These are phyloP conservation scores for Poecilia wingei DNA, from an alignment of 2,797 vertebrate genomes.

Conservation along the genomic window DNA sequence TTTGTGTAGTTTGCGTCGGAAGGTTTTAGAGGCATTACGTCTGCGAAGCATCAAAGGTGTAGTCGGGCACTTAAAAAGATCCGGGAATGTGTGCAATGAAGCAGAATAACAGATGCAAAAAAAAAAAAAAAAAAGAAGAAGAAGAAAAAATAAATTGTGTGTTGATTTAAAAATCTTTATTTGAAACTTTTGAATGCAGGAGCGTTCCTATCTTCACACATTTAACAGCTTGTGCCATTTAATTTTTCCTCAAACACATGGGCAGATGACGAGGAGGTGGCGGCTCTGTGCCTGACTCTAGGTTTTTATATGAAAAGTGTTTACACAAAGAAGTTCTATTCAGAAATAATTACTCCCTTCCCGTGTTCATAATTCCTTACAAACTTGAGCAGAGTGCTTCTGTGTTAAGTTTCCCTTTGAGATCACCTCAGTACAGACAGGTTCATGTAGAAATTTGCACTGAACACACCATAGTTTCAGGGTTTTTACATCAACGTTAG, in stretches of 20 bases:
- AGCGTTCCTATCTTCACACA: conserved; percentile 68
- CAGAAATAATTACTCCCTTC: conserved; percentile 33
- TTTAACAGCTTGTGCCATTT: conserved; percentile 60
- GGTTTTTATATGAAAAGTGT: conserved; percentile 72
- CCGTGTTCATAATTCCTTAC: conserved; percentile 41
- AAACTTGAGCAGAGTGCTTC: conserved; percentile 23
- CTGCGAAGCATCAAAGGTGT: conserved; percentile 19
- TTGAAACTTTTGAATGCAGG: conserved; percentile 25
- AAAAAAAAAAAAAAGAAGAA: not conserved
- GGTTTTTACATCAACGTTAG: conserved; percentile 27
- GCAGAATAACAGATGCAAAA: conserved; percentile 31
- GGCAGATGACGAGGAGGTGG: conserved; percentile 43
- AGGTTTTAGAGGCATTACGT: conserved; percentile 14
- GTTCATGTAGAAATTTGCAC: conserved; percentile 59
- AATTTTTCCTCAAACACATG: conserved; percentile 1
- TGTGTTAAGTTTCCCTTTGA: conserved; percentile 24
- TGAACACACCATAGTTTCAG: conserved; percentile 54
- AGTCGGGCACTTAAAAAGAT: conserved; percentile 59
- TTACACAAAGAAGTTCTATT: conserved; percentile 76
- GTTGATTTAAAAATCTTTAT: not conserved
- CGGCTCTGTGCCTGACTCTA: conserved; percentile 70
- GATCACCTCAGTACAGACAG: conserved; percentile 26
- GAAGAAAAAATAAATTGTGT: not conserved
- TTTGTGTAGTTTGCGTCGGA: conserved; percentile 28
- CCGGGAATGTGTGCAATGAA: conserved; percentile 72